Evolutionary conservation across 2,113 vertebrate genomes (phyloP).

Genomic region (Etheostoma spectabile): DNA sequence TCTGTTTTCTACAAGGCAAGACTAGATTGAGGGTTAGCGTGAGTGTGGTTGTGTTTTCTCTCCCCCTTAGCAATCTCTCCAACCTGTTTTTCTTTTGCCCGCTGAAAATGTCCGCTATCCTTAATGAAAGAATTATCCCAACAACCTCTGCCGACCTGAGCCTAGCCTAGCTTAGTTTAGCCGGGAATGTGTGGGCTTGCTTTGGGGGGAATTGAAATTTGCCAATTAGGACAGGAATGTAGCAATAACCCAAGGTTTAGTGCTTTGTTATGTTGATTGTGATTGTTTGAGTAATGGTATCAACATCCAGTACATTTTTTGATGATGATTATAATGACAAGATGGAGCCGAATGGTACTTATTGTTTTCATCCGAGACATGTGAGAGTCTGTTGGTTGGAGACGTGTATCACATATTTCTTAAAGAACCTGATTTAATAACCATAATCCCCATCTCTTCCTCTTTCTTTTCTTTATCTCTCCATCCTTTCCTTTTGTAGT

Average conservation of each 20-base stretch:
- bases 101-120: constrained; percentile 53
- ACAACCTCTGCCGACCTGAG: constrained; percentile 10
- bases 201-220: constrained; percentile 37
- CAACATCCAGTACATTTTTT: constrained; percentile 3
- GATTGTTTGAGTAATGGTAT: constrained; percentile 37
- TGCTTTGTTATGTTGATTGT: constrained; percentile 34
- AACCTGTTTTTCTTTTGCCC: constrained; percentile 43
- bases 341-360: constrained; percentile 17
- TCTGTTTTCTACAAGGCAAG: constrained; percentile 12
- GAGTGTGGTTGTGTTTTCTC: constrained; percentile 10
- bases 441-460: background rate
- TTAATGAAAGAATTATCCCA: constrained; percentile 34
- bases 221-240: constrained; percentile 43
- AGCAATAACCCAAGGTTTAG: constrained; percentile 29
- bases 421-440: constrained; percentile 21
- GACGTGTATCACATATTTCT: background rate
- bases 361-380: constrained; percentile 25
- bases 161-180: background rate
- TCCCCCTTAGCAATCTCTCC: constrained; percentile 28
- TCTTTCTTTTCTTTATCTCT: background rate
- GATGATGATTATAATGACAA: constrained; percentile 35
- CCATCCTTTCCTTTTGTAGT: constrained; percentile 78
- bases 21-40: constrained; percentile 49
- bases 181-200: constrained; percentile 23
- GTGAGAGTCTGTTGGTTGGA: background rate